phyloP scores from a whole-genome alignment of 2,113 vertebrate genomes.

The Cephalopholis sonnerati region DNA sequence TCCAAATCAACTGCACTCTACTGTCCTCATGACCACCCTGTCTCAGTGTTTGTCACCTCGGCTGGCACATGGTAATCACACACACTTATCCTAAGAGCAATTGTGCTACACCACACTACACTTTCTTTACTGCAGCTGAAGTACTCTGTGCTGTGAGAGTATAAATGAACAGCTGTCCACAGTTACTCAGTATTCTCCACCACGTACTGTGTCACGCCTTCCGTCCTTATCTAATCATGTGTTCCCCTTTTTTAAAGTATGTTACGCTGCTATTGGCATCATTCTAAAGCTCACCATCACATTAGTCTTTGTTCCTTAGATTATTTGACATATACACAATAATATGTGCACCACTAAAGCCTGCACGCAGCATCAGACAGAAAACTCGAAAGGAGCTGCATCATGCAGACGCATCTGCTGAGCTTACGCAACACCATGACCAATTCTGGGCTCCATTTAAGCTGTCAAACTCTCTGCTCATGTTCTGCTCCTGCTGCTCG shows the following conservation, averaged over 20 bases:
- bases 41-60: background rate
- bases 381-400: background rate
- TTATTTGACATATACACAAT: conserved; percentile 12
- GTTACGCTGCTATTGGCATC: background rate
- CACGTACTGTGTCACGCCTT: no score
- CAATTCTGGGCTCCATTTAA: conserved; percentile 21
- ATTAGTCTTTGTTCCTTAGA: background rate
- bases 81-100: background rate
- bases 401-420: background rate
- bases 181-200: background rate
- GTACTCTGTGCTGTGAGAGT: no score
- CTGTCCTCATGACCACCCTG: background rate
- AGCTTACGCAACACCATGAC: conserved; percentile 15
- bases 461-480: conserved; percentile 1
- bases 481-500: conserved; percentile 14
- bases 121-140: no score
- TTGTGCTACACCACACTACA: no score
- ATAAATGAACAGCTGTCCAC: no score
- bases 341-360: background rate
- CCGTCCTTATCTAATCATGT: no score
- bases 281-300: background rate
- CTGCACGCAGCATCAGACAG: background rate
- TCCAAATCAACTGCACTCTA: background rate
- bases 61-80: background rate
- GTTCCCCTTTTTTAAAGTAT: background rate